Evolutionary conservation across 1,140 invertebrate species (phyloP), one percentile per base, ranked within the genome.

Genomic region (Dysdera silvatica): DNA sequence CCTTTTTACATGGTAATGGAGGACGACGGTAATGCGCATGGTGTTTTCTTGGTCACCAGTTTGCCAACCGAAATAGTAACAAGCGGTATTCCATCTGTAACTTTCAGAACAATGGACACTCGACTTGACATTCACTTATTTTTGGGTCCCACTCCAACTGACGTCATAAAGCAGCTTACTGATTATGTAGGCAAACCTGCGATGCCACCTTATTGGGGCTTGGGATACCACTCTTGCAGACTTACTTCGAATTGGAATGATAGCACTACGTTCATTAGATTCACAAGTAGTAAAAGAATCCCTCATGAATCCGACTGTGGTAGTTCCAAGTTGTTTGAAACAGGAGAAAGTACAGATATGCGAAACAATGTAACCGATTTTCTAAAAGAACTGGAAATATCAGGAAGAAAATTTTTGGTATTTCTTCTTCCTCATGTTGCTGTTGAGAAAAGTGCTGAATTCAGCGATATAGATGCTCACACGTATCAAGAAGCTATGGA

Each of bases 51-150:
- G 23, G 76, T 87, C 26, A 90, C 89, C 67, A 87, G 85, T 63
- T 88, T 89, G 75, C 86, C 87, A 49, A 88, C 90, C 84, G 87
- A 91, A 71, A 78, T 90, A 24, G 82, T 87, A 31, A 72, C 89
- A 0, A 84, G 88, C 71, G 86, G 87, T n/a, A 80, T 82, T 2
- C 87, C 87, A 6, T 84, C 83, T 0, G 79, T 91, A 35, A 88
- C 87, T 0, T 89, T 85, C 70, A 75, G 87, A 66, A 76, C 83
- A 0, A 83, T 88, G 41, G 88, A 87, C 4, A 87, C 87, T 7
- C 78, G 87, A 14, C 79, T 90, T 16, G 82, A 88, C 73, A 82
- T 91, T 24, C 84, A 84, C 69, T 77, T 89, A 67, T 83, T 89
- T 69, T 63, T 85, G 61, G 88, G 88, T 0, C 85, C 87, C 3